Conservation (phyloP, 2,113 vertebrate genomes). For the Myrmecophaga tridactyla region DNA sequence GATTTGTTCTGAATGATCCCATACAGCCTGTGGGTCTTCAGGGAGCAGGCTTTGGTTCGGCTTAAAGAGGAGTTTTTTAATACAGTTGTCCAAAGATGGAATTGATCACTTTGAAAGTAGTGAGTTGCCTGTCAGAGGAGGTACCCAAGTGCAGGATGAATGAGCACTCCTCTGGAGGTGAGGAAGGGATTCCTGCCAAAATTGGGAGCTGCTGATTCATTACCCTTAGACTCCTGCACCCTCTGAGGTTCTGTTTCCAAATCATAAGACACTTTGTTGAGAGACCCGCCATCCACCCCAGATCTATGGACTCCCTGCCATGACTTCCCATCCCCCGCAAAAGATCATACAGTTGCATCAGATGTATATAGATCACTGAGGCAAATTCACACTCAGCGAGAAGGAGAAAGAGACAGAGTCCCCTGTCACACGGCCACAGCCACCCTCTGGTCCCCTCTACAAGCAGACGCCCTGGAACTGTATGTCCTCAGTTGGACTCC, state of each 20-base stretch:
- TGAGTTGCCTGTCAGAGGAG: background rate
- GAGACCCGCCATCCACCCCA: background rate
- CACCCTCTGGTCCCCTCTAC: background rate
- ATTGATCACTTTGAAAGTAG: background rate
- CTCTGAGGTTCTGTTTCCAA: background rate
- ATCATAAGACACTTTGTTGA: background rate
- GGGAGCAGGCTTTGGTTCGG: background rate
- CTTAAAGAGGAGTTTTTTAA: background rate
- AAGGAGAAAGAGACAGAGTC: background rate
- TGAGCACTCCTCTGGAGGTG: background rate
- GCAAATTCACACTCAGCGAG: background rate
- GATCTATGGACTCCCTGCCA: background rate
- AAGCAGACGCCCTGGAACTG: background rate
- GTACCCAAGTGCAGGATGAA: background rate
- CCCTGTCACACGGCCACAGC: background rate
- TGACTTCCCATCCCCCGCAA: background rate
- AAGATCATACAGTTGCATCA: background rate
- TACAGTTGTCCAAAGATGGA: background rate
- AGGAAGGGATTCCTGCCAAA: background rate
- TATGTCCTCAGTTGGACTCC: background rate
- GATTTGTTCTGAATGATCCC: background rate
- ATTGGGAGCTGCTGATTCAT: background rate
- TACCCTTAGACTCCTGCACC: background rate
- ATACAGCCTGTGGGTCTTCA: background rate
- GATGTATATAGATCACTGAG: background rate